phyloP scores from a whole-genome alignment of 1,140 invertebrate genomes.

The Zaprionus gabonicus region DNA sequence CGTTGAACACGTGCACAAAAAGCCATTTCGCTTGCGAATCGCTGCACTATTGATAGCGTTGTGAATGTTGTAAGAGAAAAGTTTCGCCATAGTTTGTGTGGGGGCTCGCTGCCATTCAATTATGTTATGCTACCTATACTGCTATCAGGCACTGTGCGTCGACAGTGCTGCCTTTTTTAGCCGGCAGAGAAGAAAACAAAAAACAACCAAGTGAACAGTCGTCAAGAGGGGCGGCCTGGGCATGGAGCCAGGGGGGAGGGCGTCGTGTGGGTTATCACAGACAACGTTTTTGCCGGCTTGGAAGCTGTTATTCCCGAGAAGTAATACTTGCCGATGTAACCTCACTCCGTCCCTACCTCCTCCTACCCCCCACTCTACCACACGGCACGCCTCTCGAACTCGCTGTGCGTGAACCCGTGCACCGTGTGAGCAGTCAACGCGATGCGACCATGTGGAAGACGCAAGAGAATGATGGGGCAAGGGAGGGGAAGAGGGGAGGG shows the following conservation, averaged over 20 bases:
- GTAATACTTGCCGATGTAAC: conserved; percentile 27
- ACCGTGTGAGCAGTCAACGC: conserved; percentile 30
- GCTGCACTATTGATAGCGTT: background rate
- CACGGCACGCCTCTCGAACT: background rate
- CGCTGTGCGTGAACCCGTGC: conserved; percentile 17
- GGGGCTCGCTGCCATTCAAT: background rate
- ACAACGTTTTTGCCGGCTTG: conserved; percentile 32
- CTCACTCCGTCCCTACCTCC: background rate
- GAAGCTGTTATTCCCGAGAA: conserved; percentile 14
- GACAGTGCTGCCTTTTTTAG: conserved; percentile 17
- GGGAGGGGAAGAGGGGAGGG: background rate
- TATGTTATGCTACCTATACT: conserved; percentile 4
- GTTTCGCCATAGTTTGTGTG: background rate
- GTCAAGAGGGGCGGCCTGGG: background rate
- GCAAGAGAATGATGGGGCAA: background rate
- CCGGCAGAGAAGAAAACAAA: conserved; percentile 3
- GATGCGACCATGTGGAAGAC: conserved; percentile 21
- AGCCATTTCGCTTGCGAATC: background rate
- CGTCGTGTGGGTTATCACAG: conserved; percentile 12
- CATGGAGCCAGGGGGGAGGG: background rate
- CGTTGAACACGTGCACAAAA: background rate
- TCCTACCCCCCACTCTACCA: background rate
- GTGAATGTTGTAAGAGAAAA: background rate
- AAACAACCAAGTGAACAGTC: conserved; percentile 16
- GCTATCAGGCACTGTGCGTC: conserved; percentile 4